Conservation (phyloP, 2,888 invertebrate genomes). For the Pollenia labialis region DNA sequence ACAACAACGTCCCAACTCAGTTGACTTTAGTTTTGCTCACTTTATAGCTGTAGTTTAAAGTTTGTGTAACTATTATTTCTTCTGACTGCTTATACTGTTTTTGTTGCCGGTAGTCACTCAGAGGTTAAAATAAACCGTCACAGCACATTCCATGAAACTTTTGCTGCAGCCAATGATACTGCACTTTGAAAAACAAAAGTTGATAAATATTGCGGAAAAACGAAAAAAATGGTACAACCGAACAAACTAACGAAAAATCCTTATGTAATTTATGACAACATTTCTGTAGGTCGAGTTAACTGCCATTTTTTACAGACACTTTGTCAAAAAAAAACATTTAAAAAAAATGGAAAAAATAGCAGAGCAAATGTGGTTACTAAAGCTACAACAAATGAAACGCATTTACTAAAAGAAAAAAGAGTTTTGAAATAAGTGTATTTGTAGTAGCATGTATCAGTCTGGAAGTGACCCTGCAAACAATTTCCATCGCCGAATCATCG, state of each 20-base stretch:
- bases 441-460: no score
- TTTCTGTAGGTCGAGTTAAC: slow-evolving; percentile 67
- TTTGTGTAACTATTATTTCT: neutral
- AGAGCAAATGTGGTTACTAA: neutral
- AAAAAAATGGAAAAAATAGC: neutral
- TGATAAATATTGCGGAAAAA: slow-evolving; percentile 29
- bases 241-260: slow-evolving; percentile 61
- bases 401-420: no score
- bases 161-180: slow-evolving; percentile 65
- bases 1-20: slow-evolving; percentile 13
- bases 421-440: no score
- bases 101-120: slow-evolving; percentile 38
- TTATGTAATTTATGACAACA: slow-evolving; percentile 71
- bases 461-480: no score
- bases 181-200: slow-evolving; percentile 6
- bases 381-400: no score
- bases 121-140: slow-evolving; percentile 59
- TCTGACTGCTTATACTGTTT: neutral
- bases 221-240: neutral
- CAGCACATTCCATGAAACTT: slow-evolving; percentile 55
- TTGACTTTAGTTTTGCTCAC: neutral
- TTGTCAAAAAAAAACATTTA: slow-evolving; percentile 50
- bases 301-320: slow-evolving; percentile 71
- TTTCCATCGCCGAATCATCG: no score
- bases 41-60: neutral